Evolutionary conservation across 2,797 vertebrate genomes (phyloP).

Genomic region (Bovichtus variegatus): DNA sequence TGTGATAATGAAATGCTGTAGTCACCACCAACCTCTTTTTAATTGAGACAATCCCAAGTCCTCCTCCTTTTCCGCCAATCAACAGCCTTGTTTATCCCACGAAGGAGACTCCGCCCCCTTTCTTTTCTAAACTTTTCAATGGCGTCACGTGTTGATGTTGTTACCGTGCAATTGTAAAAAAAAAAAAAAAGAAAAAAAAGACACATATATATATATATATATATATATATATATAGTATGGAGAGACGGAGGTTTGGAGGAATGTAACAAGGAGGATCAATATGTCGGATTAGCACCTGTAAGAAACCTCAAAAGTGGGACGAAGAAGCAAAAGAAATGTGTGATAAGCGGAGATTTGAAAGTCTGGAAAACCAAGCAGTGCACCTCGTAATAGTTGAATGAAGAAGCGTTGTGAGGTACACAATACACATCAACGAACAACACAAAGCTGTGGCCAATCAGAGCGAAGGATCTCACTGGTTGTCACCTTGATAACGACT

Average conservation of each 20-base stretch:
- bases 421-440: conserved; percentile 33
- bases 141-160: conserved; percentile 82
- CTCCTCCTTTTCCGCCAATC: conserved; percentile 26
- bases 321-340: conserved; percentile 8
- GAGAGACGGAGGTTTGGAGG: neutral
- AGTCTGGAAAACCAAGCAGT: neutral
- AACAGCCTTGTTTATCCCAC: conserved; percentile 13
- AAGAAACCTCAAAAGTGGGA: conserved; percentile 10
- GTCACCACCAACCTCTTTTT: conserved; percentile 50
- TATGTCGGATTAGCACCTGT: neutral
- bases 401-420: conserved; percentile 35
- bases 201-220: no score
- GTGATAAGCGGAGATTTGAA: neutral
- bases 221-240: neutral
- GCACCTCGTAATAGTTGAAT: neutral
- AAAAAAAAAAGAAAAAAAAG: conserved; percentile 21
- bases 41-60: conserved; percentile 41
- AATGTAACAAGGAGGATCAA: neutral
- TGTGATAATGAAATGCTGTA: conserved; percentile 58
- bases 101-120: neutral
- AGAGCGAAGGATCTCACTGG: conserved; percentile 32
- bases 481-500: neutral
- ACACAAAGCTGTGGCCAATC: conserved; percentile 37
- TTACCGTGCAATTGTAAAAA: conserved; percentile 80
- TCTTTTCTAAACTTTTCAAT: conserved; percentile 71